phyloP scores from a whole-genome alignment of 2,888 invertebrate genomes.

The Drosophila paucipuncta region DNA sequence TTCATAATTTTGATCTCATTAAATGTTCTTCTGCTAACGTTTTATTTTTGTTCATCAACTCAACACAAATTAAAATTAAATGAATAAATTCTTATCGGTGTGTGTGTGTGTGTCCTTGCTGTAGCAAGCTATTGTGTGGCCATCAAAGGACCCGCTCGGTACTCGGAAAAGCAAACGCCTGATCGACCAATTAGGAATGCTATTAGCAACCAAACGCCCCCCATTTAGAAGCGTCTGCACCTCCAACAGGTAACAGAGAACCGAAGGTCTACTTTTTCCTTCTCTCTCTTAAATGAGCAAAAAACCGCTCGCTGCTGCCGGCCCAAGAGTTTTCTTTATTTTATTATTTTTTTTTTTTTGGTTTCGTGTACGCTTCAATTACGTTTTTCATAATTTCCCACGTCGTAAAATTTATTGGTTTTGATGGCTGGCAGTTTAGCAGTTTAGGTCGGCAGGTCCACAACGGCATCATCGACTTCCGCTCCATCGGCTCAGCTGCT shows the following conservation, averaged over 20 bases:
- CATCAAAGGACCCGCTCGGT: slow-evolving; percentile 59
- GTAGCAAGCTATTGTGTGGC: slow-evolving; percentile 9
- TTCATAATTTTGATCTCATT: not conserved
- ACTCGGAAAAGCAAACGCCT: slow-evolving; percentile 46
- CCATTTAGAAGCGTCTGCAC: slow-evolving; percentile 31
- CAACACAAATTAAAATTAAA: slow-evolving; percentile 1
- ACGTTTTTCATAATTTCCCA: slow-evolving; percentile 76
- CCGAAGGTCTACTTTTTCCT: not conserved
- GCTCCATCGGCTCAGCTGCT: slow-evolving; percentile 66
- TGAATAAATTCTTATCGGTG: slow-evolving; percentile 10
- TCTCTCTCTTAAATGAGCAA: slow-evolving; percentile 37
- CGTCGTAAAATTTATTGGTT: slow-evolving; percentile 74
- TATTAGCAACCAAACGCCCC: slow-evolving; percentile 67
- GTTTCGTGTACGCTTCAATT: slow-evolving; percentile 61
- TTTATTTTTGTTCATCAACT: slow-evolving; percentile 1
- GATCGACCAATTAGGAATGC: slow-evolving; percentile 66
- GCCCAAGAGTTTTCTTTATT: not conserved
- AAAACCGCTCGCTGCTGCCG: slow-evolving; percentile 25
- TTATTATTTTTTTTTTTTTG: not conserved
- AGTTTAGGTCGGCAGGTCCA: slow-evolving; percentile 25
- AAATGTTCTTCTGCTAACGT: not conserved
- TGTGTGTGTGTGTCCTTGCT: slow-evolving; percentile 43
- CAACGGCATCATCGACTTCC: slow-evolving; percentile 59
- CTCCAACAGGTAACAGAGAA: slow-evolving; percentile 47
- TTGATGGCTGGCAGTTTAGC: slow-evolving; percentile 55